Percentiles rank a stretch among this genome's conserved stretches.
Conservation (phyloP, 2,888 invertebrate species). For the Bugula neritina region DNA sequence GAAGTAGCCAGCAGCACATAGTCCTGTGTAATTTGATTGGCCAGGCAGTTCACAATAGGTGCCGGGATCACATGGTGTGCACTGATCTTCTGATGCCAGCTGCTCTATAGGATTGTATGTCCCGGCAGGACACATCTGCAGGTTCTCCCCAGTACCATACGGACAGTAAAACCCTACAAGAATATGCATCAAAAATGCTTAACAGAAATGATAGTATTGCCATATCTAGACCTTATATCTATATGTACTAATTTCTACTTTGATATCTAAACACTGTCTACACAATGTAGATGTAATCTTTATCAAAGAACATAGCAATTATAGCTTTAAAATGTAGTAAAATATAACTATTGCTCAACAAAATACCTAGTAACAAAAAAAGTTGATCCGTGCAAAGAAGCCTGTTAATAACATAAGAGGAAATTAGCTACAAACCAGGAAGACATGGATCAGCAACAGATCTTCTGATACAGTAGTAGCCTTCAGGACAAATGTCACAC, state of each 20-base stretch:
- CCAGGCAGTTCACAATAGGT: conserved; percentile 43
- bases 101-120: conserved; percentile 43
- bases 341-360: too few relatives aligned
- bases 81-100: conserved; percentile 37
- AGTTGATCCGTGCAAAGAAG: too few relatives aligned
- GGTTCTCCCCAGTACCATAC: conserved; percentile 43
- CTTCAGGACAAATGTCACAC: conserved; percentile 48
- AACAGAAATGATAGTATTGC: too few relatives aligned
- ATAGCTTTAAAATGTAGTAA: too few relatives aligned
- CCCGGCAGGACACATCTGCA: conserved; percentile 46
- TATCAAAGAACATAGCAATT: too few relatives aligned
- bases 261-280: too few relatives aligned
- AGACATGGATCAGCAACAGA: conserved; percentile 45
- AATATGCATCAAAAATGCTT: too few relatives aligned
- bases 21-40: conserved; percentile 36
- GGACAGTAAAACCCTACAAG: conserved; percentile 40
- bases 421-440: conserved; percentile 35
- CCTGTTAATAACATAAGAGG: too few relatives aligned
- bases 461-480: conserved; percentile 43
- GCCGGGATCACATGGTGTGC: conserved; percentile 48
- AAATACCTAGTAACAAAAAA: too few relatives aligned
- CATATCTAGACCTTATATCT: too few relatives aligned
- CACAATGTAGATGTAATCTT: too few relatives aligned
- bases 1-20: conserved; percentile 46
- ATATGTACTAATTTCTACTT: too few relatives aligned